Conservation (phyloP, 2,113 vertebrate species). For the Dasyprocta punctata region DNA sequence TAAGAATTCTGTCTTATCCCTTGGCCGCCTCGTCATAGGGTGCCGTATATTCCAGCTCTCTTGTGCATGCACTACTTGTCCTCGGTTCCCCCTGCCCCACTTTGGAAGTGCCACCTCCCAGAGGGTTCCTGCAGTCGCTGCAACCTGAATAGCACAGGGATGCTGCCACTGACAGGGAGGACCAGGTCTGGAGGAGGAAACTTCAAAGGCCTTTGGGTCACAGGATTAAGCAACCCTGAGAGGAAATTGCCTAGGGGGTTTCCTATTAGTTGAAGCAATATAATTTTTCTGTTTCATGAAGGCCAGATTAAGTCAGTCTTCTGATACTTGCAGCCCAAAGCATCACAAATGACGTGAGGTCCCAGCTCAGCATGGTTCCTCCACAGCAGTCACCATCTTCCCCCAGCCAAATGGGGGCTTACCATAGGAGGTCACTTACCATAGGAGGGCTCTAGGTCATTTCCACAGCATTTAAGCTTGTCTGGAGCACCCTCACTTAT, state of each 20-base stretch:
- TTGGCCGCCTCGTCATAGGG: not conserved
- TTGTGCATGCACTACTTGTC: too few relatives aligned
- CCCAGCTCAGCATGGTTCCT: too few relatives aligned
- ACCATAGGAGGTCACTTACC: too few relatives aligned
- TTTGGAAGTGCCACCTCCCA: too few relatives aligned
- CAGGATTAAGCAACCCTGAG: not conserved
- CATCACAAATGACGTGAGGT: too few relatives aligned
- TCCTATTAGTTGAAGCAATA: not conserved
- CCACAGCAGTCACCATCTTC: accelerated
- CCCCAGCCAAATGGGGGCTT: not conserved
- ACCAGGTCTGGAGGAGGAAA: not conserved
- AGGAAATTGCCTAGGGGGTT: not conserved
- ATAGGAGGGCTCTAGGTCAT: accelerated
- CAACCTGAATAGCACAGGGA: not conserved
- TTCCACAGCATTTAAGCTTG: too few relatives aligned
- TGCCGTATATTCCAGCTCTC: not conserved
- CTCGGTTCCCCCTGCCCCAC: accelerated
- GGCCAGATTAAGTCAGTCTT: not conserved
- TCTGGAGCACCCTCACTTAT: too few relatives aligned
- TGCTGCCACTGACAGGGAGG: not conserved
- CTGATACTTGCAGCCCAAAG: not conserved
- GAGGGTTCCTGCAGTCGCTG: not conserved
- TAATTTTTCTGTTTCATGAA: not conserved
- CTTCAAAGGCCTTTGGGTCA: too few relatives aligned
- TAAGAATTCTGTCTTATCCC: not conserved